Conservation (phyloP, 2,113 vertebrate genomes). For the Chunga burmeisteri region DNA sequence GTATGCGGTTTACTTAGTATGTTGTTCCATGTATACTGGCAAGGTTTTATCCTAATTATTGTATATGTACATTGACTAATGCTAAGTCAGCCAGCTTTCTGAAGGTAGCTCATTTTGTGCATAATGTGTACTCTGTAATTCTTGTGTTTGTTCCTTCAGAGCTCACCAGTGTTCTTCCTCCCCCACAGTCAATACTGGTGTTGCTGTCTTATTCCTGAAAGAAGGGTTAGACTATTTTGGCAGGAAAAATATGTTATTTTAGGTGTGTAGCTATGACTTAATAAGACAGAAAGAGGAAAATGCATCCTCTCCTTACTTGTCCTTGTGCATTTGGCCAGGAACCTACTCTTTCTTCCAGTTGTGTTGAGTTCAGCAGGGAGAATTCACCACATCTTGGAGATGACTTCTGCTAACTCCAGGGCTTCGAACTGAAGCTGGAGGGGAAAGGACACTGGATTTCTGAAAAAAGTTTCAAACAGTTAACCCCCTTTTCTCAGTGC, state of each 20-base stretch:
- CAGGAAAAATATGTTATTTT: neutral
- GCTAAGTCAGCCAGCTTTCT: neutral
- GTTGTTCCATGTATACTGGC: neutral
- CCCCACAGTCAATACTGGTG: rapidly evolving
- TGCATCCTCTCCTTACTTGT: rapidly evolving
- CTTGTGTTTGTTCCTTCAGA: neutral
- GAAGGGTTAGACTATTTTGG: neutral
- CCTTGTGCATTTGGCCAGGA: neutral
- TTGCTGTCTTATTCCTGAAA: neutral
- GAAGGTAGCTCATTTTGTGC: neutral
- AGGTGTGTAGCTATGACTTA: neutral
- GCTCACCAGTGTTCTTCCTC: neutral
- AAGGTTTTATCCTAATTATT: neutral
- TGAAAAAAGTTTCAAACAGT: neutral
- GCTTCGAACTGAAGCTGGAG: neutral
- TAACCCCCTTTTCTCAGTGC: neutral
- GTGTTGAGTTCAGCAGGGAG: neutral
- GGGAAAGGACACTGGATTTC: neutral
- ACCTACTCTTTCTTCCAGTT: neutral
- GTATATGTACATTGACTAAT: no score
- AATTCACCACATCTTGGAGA: neutral
- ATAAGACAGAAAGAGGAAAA: neutral
- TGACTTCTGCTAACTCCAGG: neutral
- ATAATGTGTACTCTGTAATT: neutral
- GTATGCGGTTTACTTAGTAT: neutral